Evolutionary conservation across 2,888 invertebrate species (phyloP), one percentile per base, ranked within the genome.

Genomic region (Geotrupes spiniger): DNA sequence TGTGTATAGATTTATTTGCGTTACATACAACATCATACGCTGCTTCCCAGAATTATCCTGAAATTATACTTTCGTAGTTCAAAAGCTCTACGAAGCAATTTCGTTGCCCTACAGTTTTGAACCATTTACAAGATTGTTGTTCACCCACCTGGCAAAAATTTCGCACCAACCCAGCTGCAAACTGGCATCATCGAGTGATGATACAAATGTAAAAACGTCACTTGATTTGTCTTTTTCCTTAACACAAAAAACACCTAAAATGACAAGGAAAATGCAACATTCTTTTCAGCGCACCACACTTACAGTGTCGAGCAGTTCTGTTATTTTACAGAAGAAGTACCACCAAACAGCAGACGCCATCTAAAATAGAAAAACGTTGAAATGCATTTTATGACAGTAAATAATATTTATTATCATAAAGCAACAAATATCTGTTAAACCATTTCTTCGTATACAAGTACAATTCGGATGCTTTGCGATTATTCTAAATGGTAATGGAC

Each of bases 181-280:
- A 79, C 17, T 1, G 78, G 82, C 77, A 80, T 80, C 61, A 79
- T 63, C 0, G 76, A 64, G 63, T 86, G 85, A 68, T 86, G 86
- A 63, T 84, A 85, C 1, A 86, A 74, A 63, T 86, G 85, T 1
- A 86, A 75, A 51, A 80, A 81, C 0, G 83, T 77, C 36, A 86
- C 80, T 69, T 86, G 85, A 33, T 78, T 80, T 51, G 78, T 76
- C 66, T 85, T 85, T 68, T 86, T 85, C 10, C 85, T 73, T 54
- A 85, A 65, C 2, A 85, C 79, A 62, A 86, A 85, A 64, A 86
- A 85, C 2, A 82, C 70, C 66, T 71, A 25, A 21, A 21, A 4
- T 21, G 3, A 21, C 28, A 38, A 45, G 15, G 9, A 4, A 10
- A 36, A 8, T 14, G 4, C 21, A 36, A 27, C 16, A 12, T 27